Percentiles rank a stretch among this genome's conserved stretches.
These are phyloP conservation scores for Pagetopsis macropterus DNA, from an alignment of 2,797 vertebrate species.

Conservation along the genomic window DNA sequence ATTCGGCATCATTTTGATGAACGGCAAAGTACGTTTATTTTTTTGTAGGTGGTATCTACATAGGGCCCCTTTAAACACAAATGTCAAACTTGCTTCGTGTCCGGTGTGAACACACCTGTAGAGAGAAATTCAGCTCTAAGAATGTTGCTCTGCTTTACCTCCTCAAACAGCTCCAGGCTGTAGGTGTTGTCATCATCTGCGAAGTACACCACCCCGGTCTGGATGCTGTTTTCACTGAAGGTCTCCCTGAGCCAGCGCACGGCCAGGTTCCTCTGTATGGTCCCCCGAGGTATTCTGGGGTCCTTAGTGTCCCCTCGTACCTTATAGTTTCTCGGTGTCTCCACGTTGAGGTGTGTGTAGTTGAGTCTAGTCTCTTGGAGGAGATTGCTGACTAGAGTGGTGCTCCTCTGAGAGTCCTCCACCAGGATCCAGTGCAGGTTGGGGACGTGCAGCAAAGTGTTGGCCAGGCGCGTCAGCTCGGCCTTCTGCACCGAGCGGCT, in stretches of 20 bases:
- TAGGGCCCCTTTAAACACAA: too few relatives aligned
- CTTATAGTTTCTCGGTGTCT: constrained; percentile 79
- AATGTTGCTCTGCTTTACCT: constrained; percentile 80
- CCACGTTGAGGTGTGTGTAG: constrained; percentile 83
- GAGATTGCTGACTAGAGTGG: constrained; percentile 72
- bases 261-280: constrained; percentile 84
- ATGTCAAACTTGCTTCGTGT: too few relatives aligned
- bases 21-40: too few relatives aligned
- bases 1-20: too few relatives aligned
- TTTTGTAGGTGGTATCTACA: too few relatives aligned
- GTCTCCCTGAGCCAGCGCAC: constrained; percentile 83
- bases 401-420: constrained; percentile 79
- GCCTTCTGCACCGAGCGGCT: constrained; percentile 83
- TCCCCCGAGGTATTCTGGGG: constrained; percentile 81
- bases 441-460: constrained; percentile 84
- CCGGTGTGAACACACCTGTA: background rate
- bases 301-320: constrained; percentile 66
- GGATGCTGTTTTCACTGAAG: constrained; percentile 69
- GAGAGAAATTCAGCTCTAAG: background rate
- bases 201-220: constrained; percentile 91
- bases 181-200: constrained; percentile 98
- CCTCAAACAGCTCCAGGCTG: constrained; percentile 95
- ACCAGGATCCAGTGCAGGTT: constrained; percentile 87
- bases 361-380: constrained; percentile 79
- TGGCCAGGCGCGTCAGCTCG: constrained; percentile 83